phyloP scores from a whole-genome alignment of 2,888 invertebrate species.

The Neuroscelio doddi region DNA sequence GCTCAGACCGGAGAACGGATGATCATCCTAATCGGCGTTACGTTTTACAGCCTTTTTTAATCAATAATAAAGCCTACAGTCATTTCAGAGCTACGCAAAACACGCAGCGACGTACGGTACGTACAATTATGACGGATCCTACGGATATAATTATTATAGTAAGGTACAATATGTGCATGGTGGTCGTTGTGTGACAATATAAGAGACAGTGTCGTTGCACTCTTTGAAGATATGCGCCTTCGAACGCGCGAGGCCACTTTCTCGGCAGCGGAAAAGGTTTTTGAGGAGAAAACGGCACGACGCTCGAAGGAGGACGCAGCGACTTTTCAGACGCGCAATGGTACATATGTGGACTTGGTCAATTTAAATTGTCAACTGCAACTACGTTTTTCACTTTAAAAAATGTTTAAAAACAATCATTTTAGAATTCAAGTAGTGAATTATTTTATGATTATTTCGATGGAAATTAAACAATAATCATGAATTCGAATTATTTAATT shows the following conservation, averaged over 20 bases:
- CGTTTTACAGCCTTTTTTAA: slow-evolving; percentile 35
- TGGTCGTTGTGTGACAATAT: slow-evolving; percentile 62
- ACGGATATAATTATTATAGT: slow-evolving; percentile 56
- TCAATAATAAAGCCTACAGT: slow-evolving; percentile 34
- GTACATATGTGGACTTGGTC: slow-evolving; percentile 12
- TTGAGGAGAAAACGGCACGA: slow-evolving; percentile 1
- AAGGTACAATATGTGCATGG: slow-evolving; percentile 68
- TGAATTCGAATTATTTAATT: no score
- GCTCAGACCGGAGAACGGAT: slow-evolving; percentile 25
- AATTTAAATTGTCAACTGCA: no score
- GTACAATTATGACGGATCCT: slow-evolving; percentile 62
- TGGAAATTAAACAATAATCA: no score
- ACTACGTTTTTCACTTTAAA: slow-evolving; percentile 2
- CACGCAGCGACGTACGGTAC: background rate
- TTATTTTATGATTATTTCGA: no score
- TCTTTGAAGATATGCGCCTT: slow-evolving; percentile 47
- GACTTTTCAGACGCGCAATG: slow-evolving; percentile 11
- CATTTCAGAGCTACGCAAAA: slow-evolving; percentile 10
- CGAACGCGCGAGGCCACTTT: slow-evolving; percentile 33
- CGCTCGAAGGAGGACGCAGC: slow-evolving; percentile 16
- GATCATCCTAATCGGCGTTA: slow-evolving; percentile 35
- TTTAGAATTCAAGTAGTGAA: no score
- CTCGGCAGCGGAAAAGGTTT: background rate
- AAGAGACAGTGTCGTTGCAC: slow-evolving; percentile 48
- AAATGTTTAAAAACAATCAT: no score